Conservation (phyloP, 2,888 invertebrate species). For the Papilio elwesi region DNA sequence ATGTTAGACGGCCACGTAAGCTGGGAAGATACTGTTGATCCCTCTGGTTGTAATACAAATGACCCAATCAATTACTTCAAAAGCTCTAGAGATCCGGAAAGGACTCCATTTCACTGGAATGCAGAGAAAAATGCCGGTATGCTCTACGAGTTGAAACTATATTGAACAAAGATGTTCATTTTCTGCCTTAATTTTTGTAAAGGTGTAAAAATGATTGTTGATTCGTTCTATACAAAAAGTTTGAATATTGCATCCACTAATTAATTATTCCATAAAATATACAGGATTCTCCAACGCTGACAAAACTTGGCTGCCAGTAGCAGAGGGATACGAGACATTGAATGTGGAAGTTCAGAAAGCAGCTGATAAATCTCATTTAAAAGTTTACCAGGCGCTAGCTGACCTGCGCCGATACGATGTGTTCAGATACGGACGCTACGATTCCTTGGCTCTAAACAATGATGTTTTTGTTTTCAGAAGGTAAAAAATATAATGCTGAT, state of each 20-base stretch:
- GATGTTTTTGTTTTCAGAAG: constrained; percentile 83
- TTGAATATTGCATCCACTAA: neutral
- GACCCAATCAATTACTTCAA: constrained; percentile 85
- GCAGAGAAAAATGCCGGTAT: constrained; percentile 80
- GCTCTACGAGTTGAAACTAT: neutral
- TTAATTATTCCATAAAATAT: neutral
- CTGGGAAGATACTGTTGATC: constrained; percentile 87
- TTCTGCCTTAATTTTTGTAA: too few species aligned
- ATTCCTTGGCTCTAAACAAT: constrained; percentile 80
- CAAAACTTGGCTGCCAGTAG: constrained; percentile 87
- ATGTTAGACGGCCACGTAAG: constrained; percentile 88
- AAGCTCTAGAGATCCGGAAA: constrained; percentile 86
- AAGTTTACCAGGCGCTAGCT: constrained; percentile 85
- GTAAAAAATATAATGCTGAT: constrained; percentile 53
- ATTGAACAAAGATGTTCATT: too few species aligned
- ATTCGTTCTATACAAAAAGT: too few species aligned
- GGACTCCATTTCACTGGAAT: constrained; percentile 88
- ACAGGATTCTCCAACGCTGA: constrained; percentile 85
- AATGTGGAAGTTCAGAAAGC: constrained; percentile 84
- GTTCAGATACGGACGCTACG: constrained; percentile 80
- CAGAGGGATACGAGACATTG: constrained; percentile 82
- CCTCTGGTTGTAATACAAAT: constrained; percentile 86
- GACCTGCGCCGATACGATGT: constrained; percentile 80
- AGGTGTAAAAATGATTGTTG: too few species aligned
- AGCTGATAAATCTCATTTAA: constrained; percentile 82